Evolutionary conservation across 2,797 vertebrate species (phyloP), one percentile per base, ranked within the genome.

Genomic region (Gephyroberyx darwinii): DNA sequence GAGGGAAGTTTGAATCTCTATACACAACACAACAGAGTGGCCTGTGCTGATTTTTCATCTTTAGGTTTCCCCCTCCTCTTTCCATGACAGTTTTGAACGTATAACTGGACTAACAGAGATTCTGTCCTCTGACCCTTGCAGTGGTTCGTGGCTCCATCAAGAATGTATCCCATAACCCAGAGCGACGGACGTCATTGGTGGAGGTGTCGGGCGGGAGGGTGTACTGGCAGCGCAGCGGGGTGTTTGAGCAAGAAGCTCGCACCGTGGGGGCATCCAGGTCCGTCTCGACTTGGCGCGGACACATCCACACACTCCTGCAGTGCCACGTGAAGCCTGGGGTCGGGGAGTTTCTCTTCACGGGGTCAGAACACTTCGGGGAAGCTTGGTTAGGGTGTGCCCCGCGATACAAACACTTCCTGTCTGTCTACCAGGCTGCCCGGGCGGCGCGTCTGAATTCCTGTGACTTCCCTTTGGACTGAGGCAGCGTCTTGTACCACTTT

Each of bases 301-400:
- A 73, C 45, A 83, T 96, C 62, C 82, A 35, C 43, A 93, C 94
- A 0, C 91, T 92, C 22, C 86, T 93, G 58, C 92, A 77, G 62
- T 96, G 95, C 65, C 82, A 78, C 4, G 92, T 94, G 78, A 94
- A 89, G 91, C 85, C 93, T 4, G 95, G 95, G 33, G 84, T 78
- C 0, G 94, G 95, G 30, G 91, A 93, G 60, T 96, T 96, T 81
- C 93, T 96, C 52, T 96, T 96, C 85, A 95, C 93, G 0, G 95
- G 95, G 39, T 91, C 87, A 2, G 94, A 95, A 63, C 95, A 95
- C 78, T 96, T 96, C 31, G 95, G 95, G 2, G 93, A 95, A 78
- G 95, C 95, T 74, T 96, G 95, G 95, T 77, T 96, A 84, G 94
- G 94, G 69, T 96, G 95, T 69, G 95, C 95, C 41, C 94, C 95